Evolutionary conservation across 1,140 invertebrate genomes (phyloP).

Genomic region (Lasaia peninsularis): DNA sequence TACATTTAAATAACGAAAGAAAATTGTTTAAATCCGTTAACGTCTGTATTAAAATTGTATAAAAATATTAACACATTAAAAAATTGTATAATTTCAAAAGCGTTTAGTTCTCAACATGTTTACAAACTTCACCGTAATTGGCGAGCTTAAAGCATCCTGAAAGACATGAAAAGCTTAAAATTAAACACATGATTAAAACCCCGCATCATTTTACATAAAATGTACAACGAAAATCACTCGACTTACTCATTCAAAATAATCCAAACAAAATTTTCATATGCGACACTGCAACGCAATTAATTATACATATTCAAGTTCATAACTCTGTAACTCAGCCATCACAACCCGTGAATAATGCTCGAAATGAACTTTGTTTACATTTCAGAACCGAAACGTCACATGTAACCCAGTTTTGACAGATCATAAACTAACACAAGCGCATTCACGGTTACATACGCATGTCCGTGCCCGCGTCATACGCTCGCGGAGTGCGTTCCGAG

Average conservation of each 20-base stretch:
- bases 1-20: too few species aligned
- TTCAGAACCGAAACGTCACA: constrained; percentile 70
- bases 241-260: constrained; percentile 72
- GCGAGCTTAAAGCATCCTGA: not conserved
- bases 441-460: constrained; percentile 59
- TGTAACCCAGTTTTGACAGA: constrained; percentile 70
- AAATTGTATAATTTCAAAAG: not conserved
- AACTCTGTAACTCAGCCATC: constrained; percentile 53
- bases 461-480: constrained; percentile 23
- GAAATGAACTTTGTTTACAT: constrained; percentile 72
- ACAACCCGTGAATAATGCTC: constrained; percentile 57
- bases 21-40: too few species aligned
- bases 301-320: constrained; percentile 69
- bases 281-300: constrained; percentile 61
- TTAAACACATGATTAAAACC: not conserved
- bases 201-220: not conserved
- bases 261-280: constrained; percentile 48
- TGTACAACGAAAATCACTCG: constrained; percentile 35
- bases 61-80: too few species aligned
- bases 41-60: too few species aligned
- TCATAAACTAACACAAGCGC: constrained; percentile 66
- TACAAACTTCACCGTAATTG: not conserved
- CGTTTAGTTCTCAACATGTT: not conserved
- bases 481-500: constrained; percentile 15
- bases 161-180: not conserved